These are phyloP conservation scores for Hydrolagus affinis DNA, from an alignment of 2,113 vertebrate genomes.

Conservation along the genomic window DNA sequence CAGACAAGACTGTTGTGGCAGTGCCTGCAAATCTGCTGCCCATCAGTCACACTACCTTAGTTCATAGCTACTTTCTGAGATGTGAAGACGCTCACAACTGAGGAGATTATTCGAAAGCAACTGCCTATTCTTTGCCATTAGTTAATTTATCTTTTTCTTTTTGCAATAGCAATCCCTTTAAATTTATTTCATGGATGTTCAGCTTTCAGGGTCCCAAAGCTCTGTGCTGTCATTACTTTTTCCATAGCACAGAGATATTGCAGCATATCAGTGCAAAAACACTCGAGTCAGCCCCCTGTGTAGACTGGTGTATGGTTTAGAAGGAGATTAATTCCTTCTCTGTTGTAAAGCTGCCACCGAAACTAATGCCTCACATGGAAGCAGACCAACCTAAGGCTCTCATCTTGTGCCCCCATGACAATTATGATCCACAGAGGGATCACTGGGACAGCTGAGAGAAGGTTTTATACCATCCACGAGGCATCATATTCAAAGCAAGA, in stretches of 20 bases:
- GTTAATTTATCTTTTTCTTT: background rate
- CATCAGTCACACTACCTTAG: conserved; percentile 45
- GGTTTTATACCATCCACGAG: background rate
- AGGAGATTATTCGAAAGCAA: conserved; percentile 37
- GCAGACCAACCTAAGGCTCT: conserved; percentile 39
- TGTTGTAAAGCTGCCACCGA: conserved; percentile 38
- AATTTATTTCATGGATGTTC: conserved; percentile 21
- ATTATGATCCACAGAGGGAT: conserved; percentile 35
- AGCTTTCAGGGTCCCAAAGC: conserved; percentile 32
- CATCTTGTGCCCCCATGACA: conserved; percentile 39
- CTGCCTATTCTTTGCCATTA: conserved; percentile 34
- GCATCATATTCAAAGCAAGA: too few relatives aligned
- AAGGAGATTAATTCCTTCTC: conserved; percentile 36
- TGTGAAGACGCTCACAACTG: conserved; percentile 37
- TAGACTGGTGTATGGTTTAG: conserved; percentile 37
- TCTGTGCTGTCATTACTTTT: conserved; percentile 14
- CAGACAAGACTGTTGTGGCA: conserved; percentile 36
- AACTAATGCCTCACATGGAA: conserved; percentile 22
- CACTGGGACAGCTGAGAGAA: background rate
- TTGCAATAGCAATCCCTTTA: conserved; percentile 25
- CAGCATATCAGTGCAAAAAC: conserved; percentile 40
- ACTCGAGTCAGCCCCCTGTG: conserved; percentile 35
- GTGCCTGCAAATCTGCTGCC: conserved; percentile 38
- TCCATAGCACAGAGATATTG: conserved; percentile 31
- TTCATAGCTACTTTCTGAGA: conserved; percentile 40